These are phyloP conservation scores for Leucoma salicis DNA, from an alignment of 2,888 invertebrate species.

Conservation along the genomic window DNA sequence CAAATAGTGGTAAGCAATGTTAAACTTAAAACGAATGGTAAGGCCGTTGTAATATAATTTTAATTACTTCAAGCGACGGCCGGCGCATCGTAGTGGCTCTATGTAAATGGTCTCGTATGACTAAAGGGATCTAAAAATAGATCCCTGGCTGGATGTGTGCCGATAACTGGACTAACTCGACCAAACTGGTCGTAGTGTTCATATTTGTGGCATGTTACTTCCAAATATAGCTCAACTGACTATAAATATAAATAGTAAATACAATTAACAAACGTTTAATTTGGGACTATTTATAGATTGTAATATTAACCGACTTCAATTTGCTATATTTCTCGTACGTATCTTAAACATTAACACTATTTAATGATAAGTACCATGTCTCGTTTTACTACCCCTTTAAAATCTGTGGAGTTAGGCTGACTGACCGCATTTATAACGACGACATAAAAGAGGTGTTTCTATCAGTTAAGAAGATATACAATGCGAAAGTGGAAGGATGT, in stretches of 20 bases:
- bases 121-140: slow-evolving; percentile 68
- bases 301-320: too few relatives aligned
- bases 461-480: too few relatives aligned
- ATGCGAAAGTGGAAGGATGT: too few relatives aligned
- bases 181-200: slow-evolving; percentile 55
- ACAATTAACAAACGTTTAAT: background rate
- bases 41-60: background rate
- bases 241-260: slow-evolving; percentile 39
- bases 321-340: too few relatives aligned
- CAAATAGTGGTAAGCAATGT: background rate
- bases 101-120: slow-evolving; percentile 55
- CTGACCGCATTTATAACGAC: too few relatives aligned
- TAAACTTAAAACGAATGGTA: background rate
- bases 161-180: slow-evolving; percentile 65
- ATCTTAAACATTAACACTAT: too few relatives aligned
- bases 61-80: background rate
- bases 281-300: background rate
- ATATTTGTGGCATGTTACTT: slow-evolving; percentile 47
- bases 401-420: too few relatives aligned
- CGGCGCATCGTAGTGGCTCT: slow-evolving; percentile 20
- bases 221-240: slow-evolving; percentile 53
- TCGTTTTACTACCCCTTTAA: too few relatives aligned
- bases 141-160: slow-evolving; percentile 50
- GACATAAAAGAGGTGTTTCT: too few relatives aligned
- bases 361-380: too few relatives aligned